phyloP scores from a whole-genome alignment of 2,113 vertebrate species.

The Casuarius casuarius region DNA sequence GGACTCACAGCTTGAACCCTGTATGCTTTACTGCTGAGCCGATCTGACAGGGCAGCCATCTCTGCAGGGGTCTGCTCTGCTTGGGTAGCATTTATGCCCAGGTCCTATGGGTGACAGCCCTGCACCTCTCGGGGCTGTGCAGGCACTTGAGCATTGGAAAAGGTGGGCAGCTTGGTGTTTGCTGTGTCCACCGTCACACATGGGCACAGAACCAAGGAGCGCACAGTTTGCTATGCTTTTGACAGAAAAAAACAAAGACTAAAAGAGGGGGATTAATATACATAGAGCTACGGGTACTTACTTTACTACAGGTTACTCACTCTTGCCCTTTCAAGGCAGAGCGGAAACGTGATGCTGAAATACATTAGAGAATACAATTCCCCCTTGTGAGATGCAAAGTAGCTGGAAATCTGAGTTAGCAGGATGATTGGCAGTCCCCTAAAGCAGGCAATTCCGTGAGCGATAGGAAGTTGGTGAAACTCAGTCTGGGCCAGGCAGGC shows the following conservation, averaged over 20 bases:
- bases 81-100: rapidly evolving
- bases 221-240: not conserved
- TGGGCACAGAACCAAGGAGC: not conserved
- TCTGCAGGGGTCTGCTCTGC: not conserved
- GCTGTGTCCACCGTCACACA: not conserved
- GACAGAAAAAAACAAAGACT: not conserved
- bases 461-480: too few relatives aligned
- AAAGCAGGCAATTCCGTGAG: not conserved
- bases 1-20: not conserved
- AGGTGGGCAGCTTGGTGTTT: not conserved
- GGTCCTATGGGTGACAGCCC: not conserved
- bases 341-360: not conserved
- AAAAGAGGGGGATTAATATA: not conserved
- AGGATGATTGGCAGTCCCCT: not conserved
- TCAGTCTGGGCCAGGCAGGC: not conserved
- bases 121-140: too few relatives aligned
- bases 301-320: not conserved
- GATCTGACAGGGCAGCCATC: not conserved
- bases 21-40: not conserved
- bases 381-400: not conserved
- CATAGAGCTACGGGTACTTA: not conserved
- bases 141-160: not conserved
- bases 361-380: not conserved
- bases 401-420: not conserved
- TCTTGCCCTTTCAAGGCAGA: not conserved